phyloP scores from a whole-genome alignment of 35 echinoderm and acorn worm genomes.

The Eucidaris tribuloides region DNA sequence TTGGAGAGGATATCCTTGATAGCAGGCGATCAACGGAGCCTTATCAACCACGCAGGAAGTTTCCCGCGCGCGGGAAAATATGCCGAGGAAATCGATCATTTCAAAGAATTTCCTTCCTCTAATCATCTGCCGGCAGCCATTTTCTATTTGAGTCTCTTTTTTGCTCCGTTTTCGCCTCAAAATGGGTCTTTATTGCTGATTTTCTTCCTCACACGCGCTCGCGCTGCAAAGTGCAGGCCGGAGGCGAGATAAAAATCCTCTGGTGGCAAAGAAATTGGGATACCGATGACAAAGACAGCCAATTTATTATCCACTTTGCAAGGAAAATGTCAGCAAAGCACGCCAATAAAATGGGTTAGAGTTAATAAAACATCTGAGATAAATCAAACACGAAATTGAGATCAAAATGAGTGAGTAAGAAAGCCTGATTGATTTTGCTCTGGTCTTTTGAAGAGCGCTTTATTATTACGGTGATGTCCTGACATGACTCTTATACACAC shows the following conservation, averaged over 20 bases:
- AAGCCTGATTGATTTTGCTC: slow-evolving; percentile 25
- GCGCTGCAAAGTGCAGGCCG: slow-evolving; percentile 6
- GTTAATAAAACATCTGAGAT: slow-evolving; percentile 36
- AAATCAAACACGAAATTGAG: slow-evolving; percentile 33
- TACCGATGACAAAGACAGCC: slow-evolving; percentile 1
- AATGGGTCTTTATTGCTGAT: slow-evolving; percentile 24
- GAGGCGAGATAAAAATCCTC: slow-evolving; percentile 1
- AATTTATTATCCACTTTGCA: slow-evolving; percentile 39
- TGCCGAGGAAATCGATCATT: slow-evolving; percentile 68
- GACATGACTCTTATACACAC: too few relatives aligned
- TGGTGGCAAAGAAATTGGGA: slow-evolving; percentile 27
- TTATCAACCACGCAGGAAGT: slow-evolving; percentile 47
- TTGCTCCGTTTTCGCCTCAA: neutral
- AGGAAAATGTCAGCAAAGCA: slow-evolving; percentile 22
- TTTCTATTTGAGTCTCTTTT: slow-evolving; percentile 23
- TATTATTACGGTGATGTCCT: too few relatives aligned
- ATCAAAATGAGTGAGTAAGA: slow-evolving; percentile 39
- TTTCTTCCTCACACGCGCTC: slow-evolving; percentile 14
- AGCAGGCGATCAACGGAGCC: neutral
- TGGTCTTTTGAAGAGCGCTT: slow-evolving; percentile 25
- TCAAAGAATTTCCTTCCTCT: slow-evolving; percentile 69
- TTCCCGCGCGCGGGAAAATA: slow-evolving; percentile 58
- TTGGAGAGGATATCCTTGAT: slow-evolving; percentile 23
- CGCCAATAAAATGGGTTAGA: slow-evolving; percentile 32
- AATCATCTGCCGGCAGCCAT: slow-evolving; percentile 26